phyloP scores from a whole-genome alignment of 2,888 invertebrate genomes.

The Drosophila mimetica region DNA sequence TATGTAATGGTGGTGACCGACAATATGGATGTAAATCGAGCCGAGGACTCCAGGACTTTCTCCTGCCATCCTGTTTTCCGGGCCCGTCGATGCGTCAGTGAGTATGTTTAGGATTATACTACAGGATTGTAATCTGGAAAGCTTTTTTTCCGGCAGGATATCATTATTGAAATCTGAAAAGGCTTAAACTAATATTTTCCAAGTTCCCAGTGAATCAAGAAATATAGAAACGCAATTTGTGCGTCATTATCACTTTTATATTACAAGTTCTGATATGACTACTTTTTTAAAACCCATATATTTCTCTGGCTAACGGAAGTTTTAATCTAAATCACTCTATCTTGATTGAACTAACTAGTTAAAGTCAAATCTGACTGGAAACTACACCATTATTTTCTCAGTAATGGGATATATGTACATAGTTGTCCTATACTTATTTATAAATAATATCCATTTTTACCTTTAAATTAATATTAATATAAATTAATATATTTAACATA shows the following conservation, averaged over 20 bases:
- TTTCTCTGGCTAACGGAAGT: not conserved
- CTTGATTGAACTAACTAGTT: too few relatives aligned
- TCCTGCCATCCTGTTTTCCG: conserved; percentile 81
- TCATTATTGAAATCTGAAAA: too few relatives aligned
- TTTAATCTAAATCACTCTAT: not conserved
- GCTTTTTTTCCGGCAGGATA: too few relatives aligned
- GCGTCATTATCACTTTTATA: not conserved
- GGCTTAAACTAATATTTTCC: not conserved
- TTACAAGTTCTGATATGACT: not conserved
- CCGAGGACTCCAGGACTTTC: conserved; percentile 51
- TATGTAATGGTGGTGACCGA: conserved; percentile 77
- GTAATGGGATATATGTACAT: too few relatives aligned
- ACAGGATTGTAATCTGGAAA: too few relatives aligned
- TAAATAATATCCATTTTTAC: too few relatives aligned
- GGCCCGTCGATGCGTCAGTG: conserved; percentile 80
- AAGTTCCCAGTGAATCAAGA: not conserved
- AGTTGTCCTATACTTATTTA: not conserved
- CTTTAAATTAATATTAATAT: too few relatives aligned
- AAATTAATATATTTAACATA: too few relatives aligned
- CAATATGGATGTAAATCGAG: conserved; percentile 46
- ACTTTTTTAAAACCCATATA: not conserved
- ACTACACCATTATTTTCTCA: too few relatives aligned
- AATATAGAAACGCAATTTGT: not conserved
- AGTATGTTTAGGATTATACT: conserved; percentile 18
- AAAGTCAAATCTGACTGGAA: too few relatives aligned